Evolutionary conservation across 2,888 invertebrate genomes (phyloP), one percentile per base, ranked within the genome.

Genomic region (Pycnomerus fuliginosus): DNA sequence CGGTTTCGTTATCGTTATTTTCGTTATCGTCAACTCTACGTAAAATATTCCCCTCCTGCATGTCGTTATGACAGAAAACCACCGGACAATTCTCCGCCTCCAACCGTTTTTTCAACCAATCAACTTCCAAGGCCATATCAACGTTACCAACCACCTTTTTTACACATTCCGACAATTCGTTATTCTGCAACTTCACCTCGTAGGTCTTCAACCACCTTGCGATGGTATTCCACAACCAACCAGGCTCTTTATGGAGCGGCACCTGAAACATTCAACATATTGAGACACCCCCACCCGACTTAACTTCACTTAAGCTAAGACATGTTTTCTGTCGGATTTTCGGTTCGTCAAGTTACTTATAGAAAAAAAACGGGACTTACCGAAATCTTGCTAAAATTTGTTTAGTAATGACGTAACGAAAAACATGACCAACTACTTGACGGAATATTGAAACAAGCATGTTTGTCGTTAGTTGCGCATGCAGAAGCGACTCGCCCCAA

Each of bases 241-340:
- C 85, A 0, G 98, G 96, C 61, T 95, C 93, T 72, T 99, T 99
- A 56, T 88, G 90, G 52, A 99, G 82, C 0, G 99, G 99, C 52
- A 99, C 72, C 71, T 72, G 64, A 53, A 69, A 52, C 8, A 10
- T 32, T 3, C 17, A 15, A 31, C n/a, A 37, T 28, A 15, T 37
- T 32, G 20, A 20, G 8, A 20, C 20, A 4, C 20, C 20, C 4
- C 4, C 8, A 8, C 20, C 5, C 8, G 8, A 4, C 5, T 20
- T 20, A 20, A 20, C 5, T 20, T 20, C 5, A n/a, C 8, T 20
- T 20, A 5, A 5, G 20, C 20, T 20, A 54, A 47, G 48, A 52
- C 49, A 40, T 52, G 55, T 55, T 53, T 55, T 47, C 47, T 52
- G 55, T 36, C 35, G 29, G 41, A 10, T 22, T 39, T 31, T 33